Percentiles rank a stretch among this genome's conserved stretches.
Evolutionary conservation across 2,888 invertebrate genomes (phyloP).

Genomic region (Chaetoderma sp.): DNA sequence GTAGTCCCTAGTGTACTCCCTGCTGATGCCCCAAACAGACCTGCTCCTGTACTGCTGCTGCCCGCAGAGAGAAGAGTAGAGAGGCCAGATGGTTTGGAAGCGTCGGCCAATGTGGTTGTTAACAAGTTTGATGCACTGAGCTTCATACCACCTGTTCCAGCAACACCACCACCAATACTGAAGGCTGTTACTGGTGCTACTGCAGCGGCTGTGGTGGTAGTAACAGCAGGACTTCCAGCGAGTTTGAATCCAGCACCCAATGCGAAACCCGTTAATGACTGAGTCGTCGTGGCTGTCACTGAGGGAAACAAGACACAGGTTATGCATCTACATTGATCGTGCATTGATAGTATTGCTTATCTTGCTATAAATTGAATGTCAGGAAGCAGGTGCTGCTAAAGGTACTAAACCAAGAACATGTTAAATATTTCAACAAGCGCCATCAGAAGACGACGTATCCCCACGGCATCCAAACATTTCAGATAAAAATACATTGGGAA

Average conservation of each 20-base stretch:
- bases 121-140: neutral
- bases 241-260: conserved; percentile 18
- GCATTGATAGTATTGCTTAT: no score
- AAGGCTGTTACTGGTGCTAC: conserved; percentile 7
- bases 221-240: conserved; percentile 30
- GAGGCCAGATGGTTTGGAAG: neutral
- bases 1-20: no score
- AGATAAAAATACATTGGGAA: no score
- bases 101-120: neutral
- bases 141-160: conserved; percentile 4
- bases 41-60: conserved; percentile 3
- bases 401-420: no score
- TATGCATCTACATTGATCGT: no score
- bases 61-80: neutral
- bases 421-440: no score
- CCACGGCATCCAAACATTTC: no score
- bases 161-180: conserved; percentile 12
- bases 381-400: no score
- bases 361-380: no score
- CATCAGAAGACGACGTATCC: no score
- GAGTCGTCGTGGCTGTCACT: conserved; percentile 7
- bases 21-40: neutral
- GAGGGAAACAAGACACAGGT: no score
- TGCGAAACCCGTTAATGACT: no score
- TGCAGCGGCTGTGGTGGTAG: conserved; percentile 2